Evolutionary conservation across 2,797 vertebrate species (phyloP), one percentile per base, ranked within the genome.

Genomic region (Dendrocincla fuliginosa): DNA sequence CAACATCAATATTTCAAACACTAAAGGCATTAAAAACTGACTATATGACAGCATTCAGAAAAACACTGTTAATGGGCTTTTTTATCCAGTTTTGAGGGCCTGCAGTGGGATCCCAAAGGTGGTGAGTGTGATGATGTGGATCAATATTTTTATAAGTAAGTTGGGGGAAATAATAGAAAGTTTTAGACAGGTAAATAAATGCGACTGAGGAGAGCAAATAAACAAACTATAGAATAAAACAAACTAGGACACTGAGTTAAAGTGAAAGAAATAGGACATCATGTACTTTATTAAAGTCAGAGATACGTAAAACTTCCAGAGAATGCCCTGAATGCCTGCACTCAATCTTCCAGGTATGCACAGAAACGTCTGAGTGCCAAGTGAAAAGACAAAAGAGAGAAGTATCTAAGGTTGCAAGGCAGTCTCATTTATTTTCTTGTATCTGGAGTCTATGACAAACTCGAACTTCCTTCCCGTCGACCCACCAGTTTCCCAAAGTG

Each of bases 1-100:
- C 59, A 76, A n/a, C 80, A 95, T 82, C 73, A 70, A 57, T 91
- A 87, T 86, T 89, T 92, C 79, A 92, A 91, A 84, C 60, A 84
- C 19, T 63, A 78, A 86, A 85, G n/a, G 18, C 33, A 94, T 90
- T 92, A 56, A 86, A 93, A 93, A 42, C 27, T 74, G 52, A 56
- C 52, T 70, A 42, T 76, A 42, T 60, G 44, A 76, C 35, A 90
- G 35, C 73, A 76, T 67, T 87, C 73, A 86, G 33, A 53, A 86
- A 63, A 88, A 52, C 1, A 5, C 33, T 3, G 5, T 57, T 74
- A 95, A 74, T 68, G 24, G 47, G 17, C 4, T 84, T 79, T 73
- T 69, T 67, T 69, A 13, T 78, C 13, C 10, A 33, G 52, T 64
- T 64, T 59, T 74, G 55, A 78, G 15, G 35, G 7, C 6, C 30